A percentile compares a stretch with the other conserved stretches of the same genome.
These are phyloP conservation scores for Amia ocellicauda DNA, from an alignment of 2,113 vertebrate genomes.

Conservation along the genomic window DNA sequence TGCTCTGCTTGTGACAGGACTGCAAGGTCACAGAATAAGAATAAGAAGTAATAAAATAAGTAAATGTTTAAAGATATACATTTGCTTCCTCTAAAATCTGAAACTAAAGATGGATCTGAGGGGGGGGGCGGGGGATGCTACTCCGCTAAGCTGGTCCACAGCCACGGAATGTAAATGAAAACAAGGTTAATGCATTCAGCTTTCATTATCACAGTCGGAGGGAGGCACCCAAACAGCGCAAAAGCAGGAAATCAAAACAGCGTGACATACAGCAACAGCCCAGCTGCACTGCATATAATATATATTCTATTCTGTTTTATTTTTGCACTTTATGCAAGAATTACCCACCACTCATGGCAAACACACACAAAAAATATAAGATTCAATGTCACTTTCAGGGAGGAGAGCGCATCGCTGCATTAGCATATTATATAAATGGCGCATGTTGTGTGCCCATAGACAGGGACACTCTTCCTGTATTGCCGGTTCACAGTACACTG, in stretches of 20 bases:
- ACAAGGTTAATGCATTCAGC: slow-evolving; percentile 69
- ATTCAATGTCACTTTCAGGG: slow-evolving; percentile 42
- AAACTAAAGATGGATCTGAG: too few species aligned
- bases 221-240: slow-evolving; percentile 50
- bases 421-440: slow-evolving; percentile 42
- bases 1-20: background rate
- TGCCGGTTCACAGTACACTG: background rate
- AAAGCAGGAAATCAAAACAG: slow-evolving; percentile 53
- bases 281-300: too few species aligned
- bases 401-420: slow-evolving; percentile 21
- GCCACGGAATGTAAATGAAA: slow-evolving; percentile 67
- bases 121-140: too few species aligned
- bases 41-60: too few species aligned
- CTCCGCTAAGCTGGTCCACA: slow-evolving; percentile 30
- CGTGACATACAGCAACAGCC: slow-evolving; percentile 34
- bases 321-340: too few species aligned
- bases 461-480: slow-evolving; percentile 47
- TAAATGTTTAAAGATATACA: background rate
- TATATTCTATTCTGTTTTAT: too few species aligned
- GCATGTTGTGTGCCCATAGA: slow-evolving; percentile 54
- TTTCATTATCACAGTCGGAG: slow-evolving; percentile 59
- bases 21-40: background rate
- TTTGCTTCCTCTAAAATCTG: background rate
- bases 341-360: too few species aligned
- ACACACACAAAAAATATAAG: too few species aligned